Percentiles rank a stretch among this genome's conserved stretches.
Conservation (phyloP, 2,113 vertebrate species). For the zebrafish (Danio rerio) region DNA sequence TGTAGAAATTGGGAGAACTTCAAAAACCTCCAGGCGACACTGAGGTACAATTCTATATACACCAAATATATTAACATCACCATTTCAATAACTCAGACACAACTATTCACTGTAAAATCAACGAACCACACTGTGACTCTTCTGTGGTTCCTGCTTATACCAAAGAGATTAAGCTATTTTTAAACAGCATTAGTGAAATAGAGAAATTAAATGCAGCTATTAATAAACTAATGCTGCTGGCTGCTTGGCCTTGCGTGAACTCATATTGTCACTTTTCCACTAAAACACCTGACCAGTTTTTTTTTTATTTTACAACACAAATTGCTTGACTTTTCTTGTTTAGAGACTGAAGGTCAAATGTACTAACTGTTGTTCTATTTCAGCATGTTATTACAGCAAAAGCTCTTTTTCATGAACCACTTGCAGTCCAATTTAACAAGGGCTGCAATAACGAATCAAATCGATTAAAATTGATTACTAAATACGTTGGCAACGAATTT, state of each 20-base stretch:
- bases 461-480: too few species aligned
- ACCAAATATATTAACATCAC: slow-evolving; percentile 47
- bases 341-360: slow-evolving; percentile 4
- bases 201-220: not conserved
- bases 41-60: slow-evolving; percentile 49
- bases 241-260: slow-evolving; percentile 7
- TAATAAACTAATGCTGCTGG: slow-evolving; percentile 5
- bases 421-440: not conserved
- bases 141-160: not conserved
- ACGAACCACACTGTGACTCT: not conserved
- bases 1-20: slow-evolving; percentile 64
- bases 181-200: slow-evolving; percentile 19
- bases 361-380: not conserved
- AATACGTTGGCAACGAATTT: too few species aligned
- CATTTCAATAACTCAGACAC: not conserved
- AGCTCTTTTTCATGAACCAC: not conserved
- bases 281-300: not conserved
- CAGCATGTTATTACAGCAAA: not conserved
- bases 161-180: slow-evolving; percentile 5
- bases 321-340: not conserved
- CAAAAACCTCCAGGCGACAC: slow-evolving; percentile 62
- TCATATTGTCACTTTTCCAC: not conserved
- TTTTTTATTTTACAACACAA: slow-evolving; percentile 1
- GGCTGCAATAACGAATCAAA: too few species aligned
- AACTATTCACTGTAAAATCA: slow-evolving; percentile 52